phyloP scores from a whole-genome alignment of 2,888 invertebrate genomes.

The Sericinus montela region DNA sequence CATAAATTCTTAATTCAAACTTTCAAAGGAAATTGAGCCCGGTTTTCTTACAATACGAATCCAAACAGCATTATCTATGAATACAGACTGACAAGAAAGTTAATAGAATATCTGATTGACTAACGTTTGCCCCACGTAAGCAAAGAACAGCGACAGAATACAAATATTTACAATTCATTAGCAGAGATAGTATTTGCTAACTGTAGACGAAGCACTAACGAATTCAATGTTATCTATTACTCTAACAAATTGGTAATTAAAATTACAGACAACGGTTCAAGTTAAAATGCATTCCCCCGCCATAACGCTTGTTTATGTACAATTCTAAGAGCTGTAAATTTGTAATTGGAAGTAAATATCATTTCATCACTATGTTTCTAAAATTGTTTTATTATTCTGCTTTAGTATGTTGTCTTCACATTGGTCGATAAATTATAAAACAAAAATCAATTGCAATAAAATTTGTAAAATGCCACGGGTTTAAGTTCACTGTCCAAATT shows the following conservation, averaged over 20 bases:
- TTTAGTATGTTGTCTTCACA: no score
- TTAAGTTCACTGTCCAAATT: no score
- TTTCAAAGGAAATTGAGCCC: not conserved
- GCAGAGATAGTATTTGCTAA: slow-evolving; percentile 14
- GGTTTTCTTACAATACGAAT: not conserved
- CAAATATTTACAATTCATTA: slow-evolving; percentile 17
- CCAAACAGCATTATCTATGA: not conserved
- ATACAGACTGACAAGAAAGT: not conserved
- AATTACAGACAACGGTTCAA: no score
- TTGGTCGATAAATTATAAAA: no score
- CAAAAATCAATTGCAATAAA: no score
- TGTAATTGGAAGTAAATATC: no score
- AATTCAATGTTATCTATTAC: not conserved
- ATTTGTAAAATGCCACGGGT: no score
- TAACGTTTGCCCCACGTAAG: not conserved
- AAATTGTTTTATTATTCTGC: no score
- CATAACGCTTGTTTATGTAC: no score
- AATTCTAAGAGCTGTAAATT: no score
- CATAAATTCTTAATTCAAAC: not conserved
- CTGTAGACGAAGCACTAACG: not conserved
- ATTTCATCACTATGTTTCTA: no score
- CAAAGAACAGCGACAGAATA: slow-evolving; percentile 13
- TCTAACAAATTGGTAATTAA: slow-evolving; percentile 3
- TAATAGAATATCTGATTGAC: slow-evolving; percentile 19
- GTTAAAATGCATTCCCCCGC: no score